A percentile compares a stretch with the other conserved stretches of the same genome.
Conservation (phyloP, 92 coral and sea anemone species). For the Muricea muricata region DNA sequence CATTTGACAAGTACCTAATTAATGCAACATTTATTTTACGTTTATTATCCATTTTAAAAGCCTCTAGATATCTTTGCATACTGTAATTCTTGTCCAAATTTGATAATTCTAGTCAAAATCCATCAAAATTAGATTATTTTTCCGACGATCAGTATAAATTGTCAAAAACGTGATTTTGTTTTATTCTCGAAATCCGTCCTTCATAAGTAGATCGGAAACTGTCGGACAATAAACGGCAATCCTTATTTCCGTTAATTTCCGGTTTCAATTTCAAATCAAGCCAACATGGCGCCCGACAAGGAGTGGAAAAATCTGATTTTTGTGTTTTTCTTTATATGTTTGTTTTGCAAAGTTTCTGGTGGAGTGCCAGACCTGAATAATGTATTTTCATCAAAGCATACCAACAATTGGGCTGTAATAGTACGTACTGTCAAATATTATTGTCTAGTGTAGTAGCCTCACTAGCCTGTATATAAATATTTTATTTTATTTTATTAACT, state of each 20-base stretch:
- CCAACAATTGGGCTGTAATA: constrained; percentile 98
- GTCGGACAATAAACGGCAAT: no score
- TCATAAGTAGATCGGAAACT: background rate
- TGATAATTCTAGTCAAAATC: no score
- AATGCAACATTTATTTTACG: background rate
- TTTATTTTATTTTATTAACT: no score
- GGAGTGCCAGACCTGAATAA: constrained; percentile 50
- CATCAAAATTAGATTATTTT: no score
- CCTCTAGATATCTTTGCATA: background rate
- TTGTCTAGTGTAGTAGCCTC: no score
- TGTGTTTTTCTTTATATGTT: constrained; percentile 14
- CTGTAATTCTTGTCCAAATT: no score
- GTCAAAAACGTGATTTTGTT: constrained; percentile 9
- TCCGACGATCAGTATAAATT: background rate
- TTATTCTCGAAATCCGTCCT: constrained; percentile 1
- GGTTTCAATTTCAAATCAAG: background rate
- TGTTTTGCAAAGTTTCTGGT: constrained; percentile 18
- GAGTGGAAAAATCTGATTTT: background rate
- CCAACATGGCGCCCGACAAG: constrained; percentile 85
- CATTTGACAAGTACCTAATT: background rate
- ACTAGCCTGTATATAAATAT: no score
- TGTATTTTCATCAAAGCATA: constrained; percentile 58
- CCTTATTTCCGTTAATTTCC: background rate
- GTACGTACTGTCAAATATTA: constrained; percentile 50
- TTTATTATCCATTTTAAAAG: constrained; percentile 11